A percentile compares a stretch with the other conserved stretches of the same genome.
These are phyloP conservation scores for Aix galericulata DNA, from an alignment of 2,113 vertebrate species.

Conservation along the genomic window DNA sequence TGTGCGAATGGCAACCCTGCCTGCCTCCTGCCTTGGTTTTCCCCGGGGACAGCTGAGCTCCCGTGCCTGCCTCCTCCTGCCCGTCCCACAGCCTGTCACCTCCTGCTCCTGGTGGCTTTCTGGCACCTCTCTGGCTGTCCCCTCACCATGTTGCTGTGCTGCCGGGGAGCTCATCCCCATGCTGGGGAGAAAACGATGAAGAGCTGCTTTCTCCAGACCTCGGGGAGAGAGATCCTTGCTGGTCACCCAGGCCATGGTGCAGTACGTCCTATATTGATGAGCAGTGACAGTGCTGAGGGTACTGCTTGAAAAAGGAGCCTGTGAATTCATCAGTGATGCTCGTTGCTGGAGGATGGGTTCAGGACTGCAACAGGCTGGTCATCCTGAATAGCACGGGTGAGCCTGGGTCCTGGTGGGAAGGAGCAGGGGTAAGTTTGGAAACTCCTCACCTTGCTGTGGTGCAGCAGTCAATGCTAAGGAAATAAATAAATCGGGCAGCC, in stretches of 20 bases:
- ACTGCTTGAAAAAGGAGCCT: background rate
- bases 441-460: background rate
- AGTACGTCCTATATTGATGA: rapidly evolving
- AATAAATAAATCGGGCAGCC: background rate
- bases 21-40: background rate
- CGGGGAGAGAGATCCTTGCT: background rate
- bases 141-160: background rate
- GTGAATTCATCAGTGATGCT: background rate
- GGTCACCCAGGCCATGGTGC: background rate
- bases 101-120: background rate
- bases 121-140: background rate
- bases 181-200: rapidly evolving
- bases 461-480: background rate
- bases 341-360: rapidly evolving
- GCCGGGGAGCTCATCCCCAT: background rate
- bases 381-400: background rate
- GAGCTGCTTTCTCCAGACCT: background rate
- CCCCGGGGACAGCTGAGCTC: background rate
- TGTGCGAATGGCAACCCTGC: too few relatives aligned
- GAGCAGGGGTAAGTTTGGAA: background rate
- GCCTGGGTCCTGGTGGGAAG: rapidly evolving
- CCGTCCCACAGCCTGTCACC: background rate
- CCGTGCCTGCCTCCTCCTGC: background rate
- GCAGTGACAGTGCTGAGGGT: background rate
- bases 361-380: background rate